Base-by-base conservation (phyloP, 2,888 invertebrate genomes). In the Heliconius charithonia region DNA sequence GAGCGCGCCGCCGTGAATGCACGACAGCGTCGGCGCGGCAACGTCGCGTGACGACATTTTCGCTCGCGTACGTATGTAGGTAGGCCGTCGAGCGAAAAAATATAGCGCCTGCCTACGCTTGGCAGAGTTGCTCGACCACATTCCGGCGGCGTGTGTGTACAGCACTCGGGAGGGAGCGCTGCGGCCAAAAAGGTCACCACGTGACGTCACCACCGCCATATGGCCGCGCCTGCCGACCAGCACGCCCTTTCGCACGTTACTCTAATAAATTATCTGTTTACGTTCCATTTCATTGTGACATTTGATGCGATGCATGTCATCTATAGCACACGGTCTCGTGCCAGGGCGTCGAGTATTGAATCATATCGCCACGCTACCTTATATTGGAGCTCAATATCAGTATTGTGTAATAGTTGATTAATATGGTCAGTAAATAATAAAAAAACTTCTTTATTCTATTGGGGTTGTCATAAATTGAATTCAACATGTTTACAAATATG, bases 1-100 rank as follows among this genome's bases (percentile, higher is more conserved):
- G 88, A 88, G 91, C 90, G 87, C 86, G 84, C 85, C 85, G 88
- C 88, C 85, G 89, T 93, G 93, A 92, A 93, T 90, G 91, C 92
- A 92, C 92, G 90, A 91, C 88, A 88, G 84, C 84, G 84, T 84
- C 93, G 91, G 92, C 88, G 89, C 91, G 95, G 95, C 95, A 95
- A 95, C 95, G 93, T 91, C 93, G 95, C 93, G 93, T 95, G 95
- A 95, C 95, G 95, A 95, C 95, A 95, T 95, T 95, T 95, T 95
- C 93, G 95, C 95, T 93, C 91, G 92, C 91, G 91, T 93, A 93
- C 92, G 94, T 93, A 92, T 92, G 92, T 93, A 93, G 92, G 92
- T 92, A 92, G 91, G 92, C 90, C 90, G 90, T 85, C 90, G 87
- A 89, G 91, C 92, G 92, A 94, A 94, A 93, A 93, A 94, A 93